phyloP scores from a whole-genome alignment of 2,888 invertebrate species.

The Tipula lateralis region DNA sequence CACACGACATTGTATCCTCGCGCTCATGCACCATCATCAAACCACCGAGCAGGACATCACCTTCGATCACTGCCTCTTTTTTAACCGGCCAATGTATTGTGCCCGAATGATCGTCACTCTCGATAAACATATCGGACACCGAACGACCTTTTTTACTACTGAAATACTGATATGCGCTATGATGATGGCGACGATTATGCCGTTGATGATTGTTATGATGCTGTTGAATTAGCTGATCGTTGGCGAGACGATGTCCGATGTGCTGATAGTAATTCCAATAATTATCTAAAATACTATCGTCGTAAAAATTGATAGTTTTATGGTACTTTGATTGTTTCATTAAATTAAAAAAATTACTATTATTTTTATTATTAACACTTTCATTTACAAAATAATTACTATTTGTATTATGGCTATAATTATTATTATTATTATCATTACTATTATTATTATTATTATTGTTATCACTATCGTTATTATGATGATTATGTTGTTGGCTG shows the following conservation, averaged over 20 bases:
- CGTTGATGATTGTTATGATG: background rate
- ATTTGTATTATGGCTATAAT: background rate
- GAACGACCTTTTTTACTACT: constrained; percentile 6
- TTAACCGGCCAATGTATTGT: constrained; percentile 65
- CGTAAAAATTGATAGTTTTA: background rate
- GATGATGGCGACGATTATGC: constrained; percentile 28
- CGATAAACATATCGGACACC: constrained; percentile 14
- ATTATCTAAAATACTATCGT: background rate
- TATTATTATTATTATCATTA: background rate
- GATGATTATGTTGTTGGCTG: background rate
- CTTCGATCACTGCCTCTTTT: constrained; percentile 74
- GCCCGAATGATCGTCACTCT: constrained; percentile 29
- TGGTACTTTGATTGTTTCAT: background rate
- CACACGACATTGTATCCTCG: constrained; percentile 73
- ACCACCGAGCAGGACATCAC: constrained; percentile 77
- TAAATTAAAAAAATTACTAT: background rate
- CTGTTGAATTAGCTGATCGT: background rate
- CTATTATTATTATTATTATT: background rate
- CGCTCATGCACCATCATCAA: constrained; percentile 91
- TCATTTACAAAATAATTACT: background rate
- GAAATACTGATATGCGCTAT: background rate
- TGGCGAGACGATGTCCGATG: background rate
- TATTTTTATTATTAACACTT: background rate
- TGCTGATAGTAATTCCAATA: background rate
- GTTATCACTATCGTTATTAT: background rate